These are phyloP conservation scores for Gallinago undulata DNA, from an alignment of 2,113 vertebrate genomes.

Conservation along the genomic window DNA sequence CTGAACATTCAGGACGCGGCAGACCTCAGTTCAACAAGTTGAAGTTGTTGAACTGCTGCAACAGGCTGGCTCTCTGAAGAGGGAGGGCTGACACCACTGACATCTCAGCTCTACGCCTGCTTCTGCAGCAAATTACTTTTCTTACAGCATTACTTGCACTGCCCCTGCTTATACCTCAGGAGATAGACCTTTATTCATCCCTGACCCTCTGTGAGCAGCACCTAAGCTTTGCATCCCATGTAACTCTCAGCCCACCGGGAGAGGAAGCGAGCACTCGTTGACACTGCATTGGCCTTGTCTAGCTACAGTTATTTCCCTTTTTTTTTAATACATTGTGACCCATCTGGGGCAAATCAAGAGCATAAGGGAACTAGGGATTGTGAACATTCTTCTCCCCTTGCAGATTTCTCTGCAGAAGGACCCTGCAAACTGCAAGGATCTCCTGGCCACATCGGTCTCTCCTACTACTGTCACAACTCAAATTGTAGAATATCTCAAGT, in stretches of 20 bases:
- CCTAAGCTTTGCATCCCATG: neutral
- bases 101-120: neutral
- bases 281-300: neutral
- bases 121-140: neutral
- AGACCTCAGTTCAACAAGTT: neutral
- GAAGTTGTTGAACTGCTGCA: neutral
- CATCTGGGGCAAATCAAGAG: neutral
- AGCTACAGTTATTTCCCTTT: neutral
- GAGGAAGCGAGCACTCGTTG: neutral
- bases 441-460: neutral
- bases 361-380: rapidly evolving
- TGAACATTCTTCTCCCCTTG: neutral
- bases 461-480: neutral
- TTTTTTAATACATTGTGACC: neutral
- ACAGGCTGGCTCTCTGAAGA: neutral
- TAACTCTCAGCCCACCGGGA: neutral
- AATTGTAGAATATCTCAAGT: neutral
- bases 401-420: neutral
- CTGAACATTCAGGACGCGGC: rapidly evolving
- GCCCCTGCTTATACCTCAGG: neutral
- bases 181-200: neutral
- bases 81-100: neutral
- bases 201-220: neutral
- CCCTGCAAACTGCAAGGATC: neutral
- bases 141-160: rapidly evolving